Evolutionary conservation across 2,113 vertebrate species (phyloP).

Genomic region (Neolamprologus sp.): DNA sequence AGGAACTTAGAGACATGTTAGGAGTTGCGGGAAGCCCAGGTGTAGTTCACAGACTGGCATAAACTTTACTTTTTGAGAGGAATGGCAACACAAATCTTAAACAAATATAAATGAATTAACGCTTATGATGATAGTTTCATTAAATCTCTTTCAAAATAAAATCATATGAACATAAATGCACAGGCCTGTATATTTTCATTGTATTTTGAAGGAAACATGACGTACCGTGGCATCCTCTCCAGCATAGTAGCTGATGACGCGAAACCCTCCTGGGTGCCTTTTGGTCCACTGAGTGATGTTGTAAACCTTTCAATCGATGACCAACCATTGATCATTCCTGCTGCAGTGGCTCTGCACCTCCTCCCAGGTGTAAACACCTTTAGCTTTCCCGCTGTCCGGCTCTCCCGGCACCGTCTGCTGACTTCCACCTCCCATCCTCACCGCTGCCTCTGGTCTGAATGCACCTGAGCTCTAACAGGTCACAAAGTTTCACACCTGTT

Average conservation of each 20-base stretch:
- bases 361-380: constrained; percentile 79
- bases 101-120: background rate
- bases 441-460: background rate
- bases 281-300: constrained; percentile 83
- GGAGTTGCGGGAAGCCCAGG: background rate
- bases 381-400: background rate
- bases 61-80: background rate
- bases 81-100: background rate
- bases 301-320: constrained; percentile 91
- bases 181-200: background rate
- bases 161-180: background rate
- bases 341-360: constrained; percentile 85
- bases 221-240: constrained; percentile 92
- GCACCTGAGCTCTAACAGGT: background rate
- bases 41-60: background rate
- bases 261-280: constrained; percentile 83
- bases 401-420: constrained; percentile 21
- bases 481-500: constrained; percentile 9
- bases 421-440: constrained; percentile 34
- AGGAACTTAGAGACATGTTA: background rate
- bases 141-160: background rate
- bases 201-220: background rate
- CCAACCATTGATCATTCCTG: constrained; percentile 86
- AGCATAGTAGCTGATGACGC: constrained; percentile 83
- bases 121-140: background rate